Evolutionary conservation across 1,140 invertebrate genomes (phyloP).

Genomic region (Drosophila melanica): DNA sequence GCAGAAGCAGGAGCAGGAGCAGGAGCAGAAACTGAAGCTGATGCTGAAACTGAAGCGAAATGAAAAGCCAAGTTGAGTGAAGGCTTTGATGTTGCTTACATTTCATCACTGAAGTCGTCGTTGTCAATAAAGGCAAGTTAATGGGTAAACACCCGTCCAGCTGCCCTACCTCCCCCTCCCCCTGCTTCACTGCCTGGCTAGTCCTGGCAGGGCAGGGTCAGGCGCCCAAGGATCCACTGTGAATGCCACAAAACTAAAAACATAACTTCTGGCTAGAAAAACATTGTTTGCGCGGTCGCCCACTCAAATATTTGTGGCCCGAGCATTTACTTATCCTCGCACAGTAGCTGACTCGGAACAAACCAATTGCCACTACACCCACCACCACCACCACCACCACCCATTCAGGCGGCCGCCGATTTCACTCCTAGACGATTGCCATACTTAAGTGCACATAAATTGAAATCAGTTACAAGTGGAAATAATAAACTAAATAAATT

Average conservation of each 20-base stretch:
- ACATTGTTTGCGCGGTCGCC: slow-evolving; percentile 71
- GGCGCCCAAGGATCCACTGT: background rate
- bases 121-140: slow-evolving; percentile 79
- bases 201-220: background rate
- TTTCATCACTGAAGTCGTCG: slow-evolving; percentile 77
- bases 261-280: slow-evolving; percentile 60
- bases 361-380: slow-evolving; percentile 38
- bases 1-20: too few species aligned
- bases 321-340: slow-evolving; percentile 53
- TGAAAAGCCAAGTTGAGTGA: slow-evolving; percentile 25
- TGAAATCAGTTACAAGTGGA: slow-evolving; percentile 3
- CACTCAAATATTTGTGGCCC: slow-evolving; percentile 72
- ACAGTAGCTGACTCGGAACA: slow-evolving; percentile 54
- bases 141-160: slow-evolving; percentile 65
- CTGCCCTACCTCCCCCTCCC: background rate
- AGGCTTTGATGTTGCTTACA: slow-evolving; percentile 81
- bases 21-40: too few species aligned
- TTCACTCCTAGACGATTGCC: slow-evolving; percentile 1
- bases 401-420: background rate
- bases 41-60: background rate
- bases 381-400: background rate
- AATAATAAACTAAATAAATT: background rate
- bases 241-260: slow-evolving; percentile 71
- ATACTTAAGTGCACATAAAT: slow-evolving; percentile 5
- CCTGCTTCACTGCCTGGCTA: background rate